These are phyloP conservation scores for Uropetala carovei DNA, from an alignment of 2,888 invertebrate species.

Conservation along the genomic window DNA sequence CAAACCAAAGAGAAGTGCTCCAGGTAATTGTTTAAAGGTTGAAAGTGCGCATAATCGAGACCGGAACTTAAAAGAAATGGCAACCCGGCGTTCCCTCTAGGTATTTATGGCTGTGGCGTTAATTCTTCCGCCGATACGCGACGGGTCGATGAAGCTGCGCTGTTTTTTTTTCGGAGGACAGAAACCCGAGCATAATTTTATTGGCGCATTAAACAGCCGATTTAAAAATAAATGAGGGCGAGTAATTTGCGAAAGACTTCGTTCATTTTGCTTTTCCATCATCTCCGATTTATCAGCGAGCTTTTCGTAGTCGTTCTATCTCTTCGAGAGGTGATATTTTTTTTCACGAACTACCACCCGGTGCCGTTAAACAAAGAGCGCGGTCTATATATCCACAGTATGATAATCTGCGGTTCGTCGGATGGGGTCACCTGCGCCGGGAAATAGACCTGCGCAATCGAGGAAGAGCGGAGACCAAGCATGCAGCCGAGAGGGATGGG, in stretches of 20 bases:
- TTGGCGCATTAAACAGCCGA: background rate
- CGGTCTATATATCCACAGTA: background rate
- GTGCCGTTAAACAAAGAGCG: no score
- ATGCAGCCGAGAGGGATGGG: conserved; percentile 13
- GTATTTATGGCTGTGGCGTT: background rate
- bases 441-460: background rate
- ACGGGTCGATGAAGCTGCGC: conserved; percentile 15
- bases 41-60: background rate
- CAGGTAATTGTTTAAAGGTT: background rate
- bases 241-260: background rate
- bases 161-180: background rate
- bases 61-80: background rate
- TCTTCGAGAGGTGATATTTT: background rate
- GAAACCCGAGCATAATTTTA: background rate
- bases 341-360: background rate
- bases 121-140: background rate
- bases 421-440: conserved; percentile 9
- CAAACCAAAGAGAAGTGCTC: background rate
- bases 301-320: background rate
- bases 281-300: background rate
- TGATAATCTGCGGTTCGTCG: conserved; percentile 2
- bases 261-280: background rate
- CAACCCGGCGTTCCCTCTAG: background rate
- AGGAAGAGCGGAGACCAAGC: conserved; percentile 1
- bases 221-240: background rate